phyloP scores from a whole-genome alignment of 1,140 invertebrate species.

The Solenopsis fugax region DNA sequence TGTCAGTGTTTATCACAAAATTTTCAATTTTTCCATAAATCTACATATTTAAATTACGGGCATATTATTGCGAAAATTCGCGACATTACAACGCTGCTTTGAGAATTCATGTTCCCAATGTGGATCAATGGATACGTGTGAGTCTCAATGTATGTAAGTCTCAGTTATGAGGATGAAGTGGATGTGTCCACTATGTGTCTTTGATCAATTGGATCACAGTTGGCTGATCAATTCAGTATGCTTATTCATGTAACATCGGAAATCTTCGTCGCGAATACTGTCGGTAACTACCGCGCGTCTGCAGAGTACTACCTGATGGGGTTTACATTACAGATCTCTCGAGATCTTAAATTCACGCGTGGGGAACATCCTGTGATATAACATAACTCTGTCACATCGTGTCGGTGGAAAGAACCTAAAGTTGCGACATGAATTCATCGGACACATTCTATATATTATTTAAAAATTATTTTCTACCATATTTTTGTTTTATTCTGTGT shows the following conservation, averaged over 20 bases:
- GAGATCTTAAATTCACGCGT: not conserved
- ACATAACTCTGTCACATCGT: not conserved
- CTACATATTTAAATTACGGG: not conserved
- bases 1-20: not conserved
- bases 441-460: not conserved
- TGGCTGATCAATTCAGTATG: slow-evolving; percentile 44
- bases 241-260: slow-evolving; percentile 18
- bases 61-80: not conserved
- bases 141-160: not conserved
- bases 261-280: slow-evolving; percentile 34
- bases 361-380: not conserved
- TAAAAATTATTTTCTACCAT: not conserved
- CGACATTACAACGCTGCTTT: not conserved
- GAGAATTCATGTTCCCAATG: not conserved
- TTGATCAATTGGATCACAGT: slow-evolving; percentile 36
- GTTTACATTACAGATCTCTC: slow-evolving; percentile 13
- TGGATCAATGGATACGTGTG: slow-evolving; percentile 36
- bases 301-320: too few species aligned
- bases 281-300: slow-evolving; percentile 1
- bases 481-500: not conserved
- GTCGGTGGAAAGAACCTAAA: not conserved
- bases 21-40: not conserved
- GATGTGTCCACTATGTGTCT: not conserved
- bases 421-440: not conserved
- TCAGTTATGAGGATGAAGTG: slow-evolving; percentile 22